Conservation (phyloP, 2,888 invertebrate genomes). For the Acleris cristana region DNA sequence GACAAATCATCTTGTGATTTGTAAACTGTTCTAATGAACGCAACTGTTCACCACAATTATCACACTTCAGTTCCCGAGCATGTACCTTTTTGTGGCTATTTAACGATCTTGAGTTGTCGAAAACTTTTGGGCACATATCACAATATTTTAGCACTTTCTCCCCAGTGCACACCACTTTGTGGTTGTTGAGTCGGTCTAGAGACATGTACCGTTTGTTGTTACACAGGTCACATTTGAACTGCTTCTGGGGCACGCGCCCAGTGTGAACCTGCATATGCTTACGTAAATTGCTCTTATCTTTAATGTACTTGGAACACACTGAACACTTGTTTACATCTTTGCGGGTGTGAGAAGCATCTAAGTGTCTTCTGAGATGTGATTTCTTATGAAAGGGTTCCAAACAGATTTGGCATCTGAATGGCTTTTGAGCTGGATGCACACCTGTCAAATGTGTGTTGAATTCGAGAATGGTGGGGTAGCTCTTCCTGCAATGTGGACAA, state of each 20-base stretch:
- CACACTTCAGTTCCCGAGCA: slow-evolving; percentile 81
- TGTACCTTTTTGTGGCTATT: slow-evolving; percentile 83
- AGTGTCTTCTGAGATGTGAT: slow-evolving; percentile 77
- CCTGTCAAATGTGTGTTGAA: slow-evolving; percentile 81
- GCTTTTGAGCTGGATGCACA: slow-evolving; percentile 81
- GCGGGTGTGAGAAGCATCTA: slow-evolving; percentile 78
- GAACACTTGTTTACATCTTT: slow-evolving; percentile 83
- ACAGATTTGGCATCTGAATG: slow-evolving; percentile 81
- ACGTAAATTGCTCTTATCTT: slow-evolving; percentile 81
- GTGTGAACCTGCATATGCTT: slow-evolving; percentile 84
- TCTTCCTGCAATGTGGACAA: slow-evolving; percentile 82
- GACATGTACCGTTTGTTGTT: slow-evolving; percentile 83
- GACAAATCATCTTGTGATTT: slow-evolving; percentile 79
- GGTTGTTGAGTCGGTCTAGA: slow-evolving; percentile 79
- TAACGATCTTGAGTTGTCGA: slow-evolving; percentile 81
- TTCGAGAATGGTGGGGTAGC: slow-evolving; percentile 80
- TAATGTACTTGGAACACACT: slow-evolving; percentile 82
- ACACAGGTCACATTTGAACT: slow-evolving; percentile 82
- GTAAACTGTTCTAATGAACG: slow-evolving; percentile 80
- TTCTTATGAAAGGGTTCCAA: slow-evolving; percentile 81
- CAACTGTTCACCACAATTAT: slow-evolving; percentile 79
- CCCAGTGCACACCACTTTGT: slow-evolving; percentile 80
- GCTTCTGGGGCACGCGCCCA: slow-evolving; percentile 79
- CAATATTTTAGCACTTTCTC: slow-evolving; percentile 80
- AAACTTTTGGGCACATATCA: slow-evolving; percentile 83